Evolutionary conservation across 2,113 vertebrate genomes (phyloP), one percentile per base, ranked within the genome.

Genomic region (Drymodes brunneopygia): DNA sequence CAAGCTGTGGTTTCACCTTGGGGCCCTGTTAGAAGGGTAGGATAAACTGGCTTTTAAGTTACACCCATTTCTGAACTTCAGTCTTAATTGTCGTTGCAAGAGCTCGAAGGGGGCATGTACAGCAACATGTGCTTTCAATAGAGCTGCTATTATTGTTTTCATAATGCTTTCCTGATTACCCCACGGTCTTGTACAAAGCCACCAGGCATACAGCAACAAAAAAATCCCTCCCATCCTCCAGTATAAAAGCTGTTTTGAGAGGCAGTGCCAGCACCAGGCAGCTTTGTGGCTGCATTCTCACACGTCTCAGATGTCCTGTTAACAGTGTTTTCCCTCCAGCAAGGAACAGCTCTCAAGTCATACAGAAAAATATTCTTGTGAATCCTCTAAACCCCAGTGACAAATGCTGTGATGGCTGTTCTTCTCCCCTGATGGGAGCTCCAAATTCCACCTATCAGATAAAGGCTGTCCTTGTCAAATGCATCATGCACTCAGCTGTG

Each of bases 141-240:
- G 54, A 89, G 42, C 69, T 92, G 54, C 82, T 91, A 5, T 95
- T 90, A 88, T 60, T 94, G 66, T 86, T 95, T 90, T 75, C 58
- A 15, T 87, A 86, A 88, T 81, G 64, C 45, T 78, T 75, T 84
- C 33, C 23, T 80, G 72, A 66, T 94, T 79, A 73, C 72, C 66
- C 66, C 90, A 29, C 44, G 38, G 61, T 50, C 80, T 90, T 81
- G 77, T 51, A 61, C n/a, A 82, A 65, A 88, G 56, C 61, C 88
- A 86, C 71, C 79, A 88, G 67, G 17, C 56, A 35, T 24, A 87
- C 17, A 85, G 56, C 75, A 95, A 92, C 61, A 77, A 67, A 62
- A 83, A 38, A 53, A 17, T 38, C 45, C 65, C 66, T 88, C 62
- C 58, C 1, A 0, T n/a, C 27, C 48, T 74, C 36, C 84, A 92